Conservation (phyloP, 2,888 invertebrate genomes). For the Ptychoptera albimana region DNA sequence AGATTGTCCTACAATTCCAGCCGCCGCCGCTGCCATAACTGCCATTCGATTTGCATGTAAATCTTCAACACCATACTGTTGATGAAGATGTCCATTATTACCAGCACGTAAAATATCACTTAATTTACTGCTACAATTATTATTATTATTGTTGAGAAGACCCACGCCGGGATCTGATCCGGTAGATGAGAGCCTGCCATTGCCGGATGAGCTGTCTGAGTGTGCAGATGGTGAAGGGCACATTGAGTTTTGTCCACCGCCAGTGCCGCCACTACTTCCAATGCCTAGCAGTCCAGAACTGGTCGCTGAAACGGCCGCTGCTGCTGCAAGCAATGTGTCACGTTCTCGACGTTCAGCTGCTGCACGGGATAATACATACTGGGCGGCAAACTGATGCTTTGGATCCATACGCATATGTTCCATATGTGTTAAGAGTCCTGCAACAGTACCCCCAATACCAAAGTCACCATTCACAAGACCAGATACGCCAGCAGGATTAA, state of each 20-base stretch:
- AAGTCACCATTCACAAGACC: background rate
- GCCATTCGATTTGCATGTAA: conserved; percentile 47
- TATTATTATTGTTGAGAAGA: conserved; percentile 44
- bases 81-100: conserved; percentile 35
- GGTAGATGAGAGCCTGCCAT: conserved; percentile 63
- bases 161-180: conserved; percentile 51
- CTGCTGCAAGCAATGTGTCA: conserved; percentile 55
- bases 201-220: conserved; percentile 71
- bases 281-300: conserved; percentile 40
- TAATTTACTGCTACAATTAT: conserved; percentile 43
- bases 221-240: conserved; percentile 74
- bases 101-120: conserved; percentile 25
- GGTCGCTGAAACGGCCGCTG: conserved; percentile 43
- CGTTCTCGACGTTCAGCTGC: conserved; percentile 80
- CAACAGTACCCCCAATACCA: conserved; percentile 17
- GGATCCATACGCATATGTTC: conserved; percentile 95
- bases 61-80: conserved; percentile 37
- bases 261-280: conserved; percentile 27
- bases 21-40: conserved; percentile 50
- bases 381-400: conserved; percentile 89
- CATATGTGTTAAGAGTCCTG: conserved; percentile 86
- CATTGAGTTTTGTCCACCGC: conserved; percentile 39
- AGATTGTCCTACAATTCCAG: conserved; percentile 42
- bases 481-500: conserved; percentile 5
- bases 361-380: conserved; percentile 78